These are phyloP conservation scores for Myathropa florea DNA, from an alignment of 2,888 invertebrate genomes.

Conservation along the genomic window DNA sequence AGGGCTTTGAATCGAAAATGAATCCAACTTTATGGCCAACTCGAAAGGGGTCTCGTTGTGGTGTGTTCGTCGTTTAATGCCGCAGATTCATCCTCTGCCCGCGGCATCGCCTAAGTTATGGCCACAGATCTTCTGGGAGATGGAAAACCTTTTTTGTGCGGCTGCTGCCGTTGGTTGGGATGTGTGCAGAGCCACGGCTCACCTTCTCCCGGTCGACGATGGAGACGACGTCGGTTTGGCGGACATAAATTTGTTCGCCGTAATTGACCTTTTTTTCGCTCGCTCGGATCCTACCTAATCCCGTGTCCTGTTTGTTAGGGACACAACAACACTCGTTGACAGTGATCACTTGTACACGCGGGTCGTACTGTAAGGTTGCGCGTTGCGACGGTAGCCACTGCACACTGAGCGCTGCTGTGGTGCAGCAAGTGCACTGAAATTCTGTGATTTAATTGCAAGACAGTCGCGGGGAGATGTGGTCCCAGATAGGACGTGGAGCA, in stretches of 20 bases:
- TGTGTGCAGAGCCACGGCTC: slow-evolving; percentile 37
- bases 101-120: slow-evolving; percentile 54
- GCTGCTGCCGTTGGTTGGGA: not conserved
- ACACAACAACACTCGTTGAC: slow-evolving; percentile 62
- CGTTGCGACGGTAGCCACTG: slow-evolving; percentile 41
- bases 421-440: slow-evolving; percentile 64
- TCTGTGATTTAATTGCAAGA: slow-evolving; percentile 64
- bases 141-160: slow-evolving; percentile 6
- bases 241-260: slow-evolving; percentile 69
- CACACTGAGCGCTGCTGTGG: not conserved
- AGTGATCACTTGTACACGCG: slow-evolving; percentile 64
- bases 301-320: slow-evolving; percentile 57
- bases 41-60: slow-evolving; percentile 26
- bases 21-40: slow-evolving; percentile 61
- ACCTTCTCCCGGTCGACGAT: not conserved
- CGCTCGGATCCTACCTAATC: slow-evolving; percentile 32
- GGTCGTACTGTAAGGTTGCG: slow-evolving; percentile 59
- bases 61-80: not conserved
- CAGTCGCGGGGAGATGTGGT: slow-evolving; percentile 17
- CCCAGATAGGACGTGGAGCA: slow-evolving; percentile 28
- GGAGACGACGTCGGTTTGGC: slow-evolving; percentile 39
- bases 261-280: slow-evolving; percentile 66
- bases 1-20: slow-evolving; percentile 56
- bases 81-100: slow-evolving; percentile 33
- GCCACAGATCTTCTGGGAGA: slow-evolving; percentile 37